These are phyloP conservation scores for Belonocnema kinseyi DNA, from an alignment of 1,140 invertebrate genomes.

Conservation along the genomic window DNA sequence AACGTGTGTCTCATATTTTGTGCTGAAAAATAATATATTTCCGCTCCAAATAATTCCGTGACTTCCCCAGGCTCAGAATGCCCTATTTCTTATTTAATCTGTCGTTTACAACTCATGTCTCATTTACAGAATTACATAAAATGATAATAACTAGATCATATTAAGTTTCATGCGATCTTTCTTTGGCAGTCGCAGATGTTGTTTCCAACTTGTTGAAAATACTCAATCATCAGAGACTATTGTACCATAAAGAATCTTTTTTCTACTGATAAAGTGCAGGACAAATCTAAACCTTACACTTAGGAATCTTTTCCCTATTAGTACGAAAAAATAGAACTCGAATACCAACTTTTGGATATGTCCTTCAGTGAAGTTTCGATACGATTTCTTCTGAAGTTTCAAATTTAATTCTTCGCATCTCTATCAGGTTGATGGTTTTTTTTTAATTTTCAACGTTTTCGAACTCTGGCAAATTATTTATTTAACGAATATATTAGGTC, in stretches of 20 bases:
- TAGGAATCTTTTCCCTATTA: background rate
- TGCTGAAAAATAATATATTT: too few species aligned
- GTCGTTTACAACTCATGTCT: conserved; percentile 6
- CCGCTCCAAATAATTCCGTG: too few species aligned
- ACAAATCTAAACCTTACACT: too few species aligned
- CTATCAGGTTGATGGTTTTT: background rate
- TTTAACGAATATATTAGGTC: background rate
- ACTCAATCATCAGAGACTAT: conserved; percentile 21
- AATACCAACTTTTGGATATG: background rate
- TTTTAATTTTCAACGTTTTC: too few species aligned
- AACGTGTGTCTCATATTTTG: too few species aligned
- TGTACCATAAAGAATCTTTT: conserved; percentile 3
- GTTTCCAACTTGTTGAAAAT: conserved; percentile 3
- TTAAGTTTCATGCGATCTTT: conserved; percentile 18
- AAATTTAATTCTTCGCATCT: conserved; percentile 24
- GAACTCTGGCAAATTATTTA: too few species aligned
- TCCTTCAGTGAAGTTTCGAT: background rate
- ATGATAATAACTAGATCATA: background rate
- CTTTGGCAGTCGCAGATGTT: background rate
- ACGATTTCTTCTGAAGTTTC: background rate
- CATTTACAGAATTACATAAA: background rate
- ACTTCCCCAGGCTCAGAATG: too few species aligned
- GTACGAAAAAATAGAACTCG: background rate
- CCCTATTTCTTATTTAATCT: too few species aligned
- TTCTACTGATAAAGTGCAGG: background rate